Conservation (phyloP, 2,888 invertebrate species). For the Meta bourneti region DNA sequence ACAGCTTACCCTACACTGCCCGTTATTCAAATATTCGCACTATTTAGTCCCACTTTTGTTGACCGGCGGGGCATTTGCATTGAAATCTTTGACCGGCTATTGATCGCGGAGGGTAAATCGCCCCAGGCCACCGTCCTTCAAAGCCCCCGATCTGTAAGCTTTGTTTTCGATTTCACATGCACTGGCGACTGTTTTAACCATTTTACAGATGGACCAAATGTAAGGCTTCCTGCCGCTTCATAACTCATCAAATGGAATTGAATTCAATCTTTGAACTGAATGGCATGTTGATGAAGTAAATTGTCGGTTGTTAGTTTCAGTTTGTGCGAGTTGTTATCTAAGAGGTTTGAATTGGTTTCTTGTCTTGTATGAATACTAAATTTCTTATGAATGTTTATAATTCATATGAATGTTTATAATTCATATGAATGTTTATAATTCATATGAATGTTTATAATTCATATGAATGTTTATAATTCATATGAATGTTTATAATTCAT, state of each 20-base stretch:
- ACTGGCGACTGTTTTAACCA: slow-evolving; percentile 6
- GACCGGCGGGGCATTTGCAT: slow-evolving; percentile 27
- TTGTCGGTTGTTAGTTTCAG: not conserved
- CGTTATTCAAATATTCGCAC: slow-evolving; percentile 10
- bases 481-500: too few relatives aligned
- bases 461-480: too few relatives aligned
- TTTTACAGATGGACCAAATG: not conserved
- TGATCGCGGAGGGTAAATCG: slow-evolving; percentile 34
- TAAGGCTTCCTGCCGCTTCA: not conserved
- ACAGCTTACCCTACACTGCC: slow-evolving; percentile 7
- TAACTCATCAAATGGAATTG: not conserved
- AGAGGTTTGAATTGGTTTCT: too few relatives aligned
- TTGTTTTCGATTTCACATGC: slow-evolving; percentile 5
- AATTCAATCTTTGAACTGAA: not conserved
- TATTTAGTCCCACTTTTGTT: not conserved
- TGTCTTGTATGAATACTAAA: too few relatives aligned
- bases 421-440: too few relatives aligned
- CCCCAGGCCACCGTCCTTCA: not conserved
- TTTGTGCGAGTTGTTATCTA: too few relatives aligned
- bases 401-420: too few relatives aligned
- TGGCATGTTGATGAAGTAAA: not conserved
- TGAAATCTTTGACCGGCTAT: slow-evolving; percentile 20
- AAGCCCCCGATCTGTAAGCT: slow-evolving; percentile 1
- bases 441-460: too few relatives aligned
- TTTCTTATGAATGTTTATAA: too few relatives aligned